Conservation (phyloP, 2,797 vertebrate genomes). For the Phyllotis vaccarum region DNA sequence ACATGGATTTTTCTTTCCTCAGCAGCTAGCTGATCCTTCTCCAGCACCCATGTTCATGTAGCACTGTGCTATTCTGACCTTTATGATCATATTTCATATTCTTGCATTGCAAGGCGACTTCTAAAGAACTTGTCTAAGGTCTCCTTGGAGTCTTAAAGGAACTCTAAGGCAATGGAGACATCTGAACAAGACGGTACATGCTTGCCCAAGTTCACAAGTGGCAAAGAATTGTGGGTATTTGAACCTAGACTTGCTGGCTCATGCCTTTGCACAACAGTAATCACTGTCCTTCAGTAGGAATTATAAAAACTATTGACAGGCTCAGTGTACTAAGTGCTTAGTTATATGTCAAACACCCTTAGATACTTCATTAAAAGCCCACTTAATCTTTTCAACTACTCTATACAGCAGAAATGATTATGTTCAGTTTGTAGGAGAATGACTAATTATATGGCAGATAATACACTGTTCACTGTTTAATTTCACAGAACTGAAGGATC, state of each 20-base stretch:
- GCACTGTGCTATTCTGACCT: neutral
- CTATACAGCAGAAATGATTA: neutral
- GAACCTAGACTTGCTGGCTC: neutral
- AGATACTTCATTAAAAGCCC: neutral
- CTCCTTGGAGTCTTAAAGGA: neutral
- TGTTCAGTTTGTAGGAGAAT: slow-evolving; percentile 26
- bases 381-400: neutral
- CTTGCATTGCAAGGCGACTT: neutral
- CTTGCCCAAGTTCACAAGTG: neutral
- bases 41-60: neutral
- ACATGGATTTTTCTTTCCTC: neutral
- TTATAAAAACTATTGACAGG: neutral
- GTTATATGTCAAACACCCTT: neutral
- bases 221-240: neutral
- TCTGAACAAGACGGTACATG: neutral
- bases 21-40: neutral
- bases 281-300: neutral
- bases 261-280: neutral
- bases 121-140: neutral
- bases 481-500: neutral
- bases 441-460: neutral
- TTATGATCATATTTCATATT: neutral
- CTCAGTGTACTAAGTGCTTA: neutral
- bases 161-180: neutral
- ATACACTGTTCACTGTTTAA: neutral